A percentile compares a stretch with the other conserved stretches of the same genome.
Evolutionary conservation across 2,888 invertebrate genomes (phyloP).

Genomic region (Pandemis heparana): DNA sequence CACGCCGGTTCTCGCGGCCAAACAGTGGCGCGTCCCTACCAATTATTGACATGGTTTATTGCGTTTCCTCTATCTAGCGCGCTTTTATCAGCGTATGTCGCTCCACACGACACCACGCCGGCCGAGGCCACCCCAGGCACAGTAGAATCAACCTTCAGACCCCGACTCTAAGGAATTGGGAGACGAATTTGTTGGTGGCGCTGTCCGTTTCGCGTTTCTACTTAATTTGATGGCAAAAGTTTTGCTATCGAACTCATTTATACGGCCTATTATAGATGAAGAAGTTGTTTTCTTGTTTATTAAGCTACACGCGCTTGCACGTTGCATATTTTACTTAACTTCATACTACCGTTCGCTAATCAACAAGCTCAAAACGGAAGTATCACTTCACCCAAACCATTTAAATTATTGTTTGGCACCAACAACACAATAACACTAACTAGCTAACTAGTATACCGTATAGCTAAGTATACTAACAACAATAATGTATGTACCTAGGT

Average conservation of each 20-base stretch:
- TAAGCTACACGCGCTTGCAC: background rate
- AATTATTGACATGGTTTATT: conserved; percentile 82
- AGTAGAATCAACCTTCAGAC: conserved; percentile 53
- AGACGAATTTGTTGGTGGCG: conserved; percentile 42
- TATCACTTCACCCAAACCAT: no score
- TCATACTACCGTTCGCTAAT: no score
- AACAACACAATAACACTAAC: no score
- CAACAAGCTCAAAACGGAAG: no score
- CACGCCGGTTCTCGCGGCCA: conserved; percentile 48
- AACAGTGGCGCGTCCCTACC: conserved; percentile 68
- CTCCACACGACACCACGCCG: conserved; percentile 46
- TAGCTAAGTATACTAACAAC: no score
- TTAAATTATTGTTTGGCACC: no score
- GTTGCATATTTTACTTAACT: background rate
- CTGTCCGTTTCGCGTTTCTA: conserved; percentile 62
- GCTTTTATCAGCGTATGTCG: conserved; percentile 79
- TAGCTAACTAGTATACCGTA: no score
- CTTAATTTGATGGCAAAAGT: conserved; percentile 82
- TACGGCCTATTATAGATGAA: conserved; percentile 50
- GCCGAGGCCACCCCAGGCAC: background rate
- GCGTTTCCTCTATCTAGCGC: conserved; percentile 67
- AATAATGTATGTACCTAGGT: no score
- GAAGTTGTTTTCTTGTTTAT: conserved; percentile 29
- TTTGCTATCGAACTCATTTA: conserved; percentile 78
- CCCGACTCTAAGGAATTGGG: conserved; percentile 29